Base-by-base conservation (phyloP, 64 coral and sea anemone species). In the Pocillopora verrucosa region DNA sequence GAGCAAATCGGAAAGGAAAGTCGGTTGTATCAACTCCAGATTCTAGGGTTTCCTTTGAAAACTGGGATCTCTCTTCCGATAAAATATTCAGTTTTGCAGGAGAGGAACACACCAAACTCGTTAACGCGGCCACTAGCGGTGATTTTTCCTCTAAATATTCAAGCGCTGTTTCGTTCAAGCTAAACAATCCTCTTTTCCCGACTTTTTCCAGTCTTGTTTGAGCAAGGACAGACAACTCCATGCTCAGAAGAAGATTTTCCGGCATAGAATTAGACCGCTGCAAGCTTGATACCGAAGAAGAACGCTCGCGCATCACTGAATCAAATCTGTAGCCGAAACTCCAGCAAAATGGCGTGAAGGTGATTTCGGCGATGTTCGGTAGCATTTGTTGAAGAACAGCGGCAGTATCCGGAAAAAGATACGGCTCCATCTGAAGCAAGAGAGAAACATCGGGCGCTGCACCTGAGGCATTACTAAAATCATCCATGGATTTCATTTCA, bases 241-340 rank as follows among this genome's bases (percentile, higher is more conserved):
- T 60, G 34, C 95, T 93, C 59, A 93, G 84, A 41, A 87, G 76
- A n/a, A 97, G 74, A 34, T 92, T 97, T 45, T 97, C 95, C 1
- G 95, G 83, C 22, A 89, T 73, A 59, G 95, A 97, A 16, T 78
- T 90, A 0, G 95, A 93, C n/a, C 91, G 88, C 34, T 91, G 92
- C 56, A 96, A 73, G 61, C 62, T 87, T 17, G 92, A 90, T 65
- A 83, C 90, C 19, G 95, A 97, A n/a, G 91, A 87, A 16, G 95
- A 97, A 11, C 64, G 78, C 36, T 93, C 92, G 36, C 93, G 72
- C 36, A n/a, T n/a, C 12, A 69, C 61, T 10, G 87, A 30, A 62
- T 98, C 94, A 89, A 99, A 99, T 85, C 74, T 88, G 86, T 95
- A 99, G 4, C 93, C 94, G 81, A 99, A 93, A 5, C 38, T 91